phyloP scores from a whole-genome alignment of 2,797 vertebrate species.

The Lerista edwardsae region DNA sequence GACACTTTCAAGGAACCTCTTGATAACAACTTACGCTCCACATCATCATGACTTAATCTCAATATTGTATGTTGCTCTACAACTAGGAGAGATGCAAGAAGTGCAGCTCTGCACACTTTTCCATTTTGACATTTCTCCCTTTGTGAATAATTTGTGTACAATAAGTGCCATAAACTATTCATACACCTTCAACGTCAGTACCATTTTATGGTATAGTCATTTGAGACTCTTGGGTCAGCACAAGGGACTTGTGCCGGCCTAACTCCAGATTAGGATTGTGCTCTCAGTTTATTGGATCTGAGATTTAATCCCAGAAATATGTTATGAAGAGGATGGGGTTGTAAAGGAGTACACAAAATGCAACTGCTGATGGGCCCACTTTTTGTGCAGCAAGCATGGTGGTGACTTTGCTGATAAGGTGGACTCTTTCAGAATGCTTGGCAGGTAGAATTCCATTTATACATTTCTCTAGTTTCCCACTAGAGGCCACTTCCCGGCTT shows the following conservation, averaged over 20 bases:
- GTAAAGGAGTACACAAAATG: neutral
- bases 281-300: neutral
- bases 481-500: too few species aligned
- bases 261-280: too few species aligned
- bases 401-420: neutral
- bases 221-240: too few species aligned
- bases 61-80: neutral
- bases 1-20: constrained; percentile 71
- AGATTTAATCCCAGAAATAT: neutral
- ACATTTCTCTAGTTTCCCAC: neutral
- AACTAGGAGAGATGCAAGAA: constrained; percentile 47
- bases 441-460: neutral
- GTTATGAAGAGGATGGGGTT: neutral
- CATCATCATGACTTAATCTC: neutral
- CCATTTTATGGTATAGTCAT: neutral
- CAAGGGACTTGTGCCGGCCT: too few species aligned
- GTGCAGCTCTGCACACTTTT: neutral
- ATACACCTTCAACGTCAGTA: neutral
- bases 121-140: neutral
- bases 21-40: constrained; percentile 26
- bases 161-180: constrained; percentile 2
- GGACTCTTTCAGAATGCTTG: neutral
- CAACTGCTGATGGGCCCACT: neutral
- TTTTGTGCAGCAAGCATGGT: neutral
- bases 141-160: constrained; percentile 24